phyloP scores from a whole-genome alignment of 2,888 invertebrate species.

The Lycaena phlaeas region DNA sequence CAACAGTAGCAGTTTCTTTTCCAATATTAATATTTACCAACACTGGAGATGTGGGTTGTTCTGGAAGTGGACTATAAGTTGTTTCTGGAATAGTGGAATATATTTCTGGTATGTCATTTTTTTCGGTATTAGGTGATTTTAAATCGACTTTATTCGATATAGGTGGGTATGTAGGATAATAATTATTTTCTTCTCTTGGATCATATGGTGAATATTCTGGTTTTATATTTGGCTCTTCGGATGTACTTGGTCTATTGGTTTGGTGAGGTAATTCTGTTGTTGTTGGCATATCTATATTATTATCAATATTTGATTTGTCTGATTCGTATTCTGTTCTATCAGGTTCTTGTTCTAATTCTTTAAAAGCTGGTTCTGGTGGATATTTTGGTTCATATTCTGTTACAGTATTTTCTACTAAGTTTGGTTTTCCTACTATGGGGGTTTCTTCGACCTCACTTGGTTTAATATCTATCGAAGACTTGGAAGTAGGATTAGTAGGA shows the following conservation, averaged over 20 bases:
- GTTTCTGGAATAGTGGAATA: conserved; percentile 19
- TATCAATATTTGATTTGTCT: not conserved
- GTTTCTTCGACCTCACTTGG: conserved; percentile 9
- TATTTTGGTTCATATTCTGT: conserved; percentile 15
- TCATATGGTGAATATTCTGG: not conserved
- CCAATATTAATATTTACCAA: conserved; percentile 32
- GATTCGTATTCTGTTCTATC: not conserved
- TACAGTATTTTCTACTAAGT: conserved; percentile 13
- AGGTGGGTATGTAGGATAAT: not conserved
- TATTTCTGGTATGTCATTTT: conserved; percentile 16
- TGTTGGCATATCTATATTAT: conserved; percentile 1
- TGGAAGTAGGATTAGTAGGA: too few relatives aligned
- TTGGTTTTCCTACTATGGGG: conserved; percentile 6
- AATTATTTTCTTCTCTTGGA: not conserved
- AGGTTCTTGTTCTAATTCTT: conserved; percentile 9
- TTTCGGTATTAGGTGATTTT: conserved; percentile 12
- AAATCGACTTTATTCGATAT: not conserved
- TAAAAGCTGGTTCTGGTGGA: conserved; percentile 15
- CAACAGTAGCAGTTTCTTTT: conserved; percentile 31
- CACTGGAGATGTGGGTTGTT: conserved; percentile 27
- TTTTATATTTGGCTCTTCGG: not conserved
- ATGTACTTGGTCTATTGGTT: not conserved
- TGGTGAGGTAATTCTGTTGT: not conserved
- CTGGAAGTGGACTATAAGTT: conserved; percentile 27
- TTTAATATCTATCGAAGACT: conserved; percentile 6